Evolutionary conservation across 2,888 invertebrate species (phyloP), one percentile per base, ranked within the genome.

Genomic region (Stictocephala bisonia): DNA sequence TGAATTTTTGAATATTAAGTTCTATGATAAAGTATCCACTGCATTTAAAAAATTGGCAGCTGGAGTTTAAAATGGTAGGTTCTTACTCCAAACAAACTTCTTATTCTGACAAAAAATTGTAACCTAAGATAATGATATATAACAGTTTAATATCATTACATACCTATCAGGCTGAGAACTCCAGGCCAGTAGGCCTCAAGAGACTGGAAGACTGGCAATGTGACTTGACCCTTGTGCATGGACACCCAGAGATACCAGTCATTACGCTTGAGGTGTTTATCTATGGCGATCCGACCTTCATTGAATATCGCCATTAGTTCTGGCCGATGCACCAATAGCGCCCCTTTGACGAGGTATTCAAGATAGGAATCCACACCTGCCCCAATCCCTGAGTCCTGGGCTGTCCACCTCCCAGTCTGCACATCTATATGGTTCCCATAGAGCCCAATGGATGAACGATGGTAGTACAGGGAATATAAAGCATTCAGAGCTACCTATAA

Each of bases 201-300:
- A 0, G 97, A 98, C 83, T 99, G 99, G 84, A 99, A 99, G n/a
- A 99, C 94, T 0, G 99, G 98, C 80, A 97, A 85, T 0, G 98
- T 97, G 4, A 99, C 94, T 82, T 95, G 94, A 0, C 96, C 99
- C 81, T 96, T 94, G 53, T 92, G 89, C 99, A 99, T 99, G n/a
- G 96, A 94, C 0, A 96, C 99, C 99, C 99, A 99, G 80, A 99
- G 90, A 83, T 97, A 97, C 99, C 99, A 99, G 83, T 99, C 98
- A 79, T 97, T 97, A 80, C 93, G 91, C 81, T 95, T 93, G 80
- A 99, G 85, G 27, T 76, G 79, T 48, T 93, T 93, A 81, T 95
- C 94, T 48, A 95, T 93, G 0, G 92, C 88, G 56, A 86, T 85
- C 64, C 91, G 88, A 0, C 91, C 91, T 80, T 93, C 93, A 73